phyloP scores from a whole-genome alignment of 2,113 vertebrate genomes.

The Dicrurus megarhynchus region DNA sequence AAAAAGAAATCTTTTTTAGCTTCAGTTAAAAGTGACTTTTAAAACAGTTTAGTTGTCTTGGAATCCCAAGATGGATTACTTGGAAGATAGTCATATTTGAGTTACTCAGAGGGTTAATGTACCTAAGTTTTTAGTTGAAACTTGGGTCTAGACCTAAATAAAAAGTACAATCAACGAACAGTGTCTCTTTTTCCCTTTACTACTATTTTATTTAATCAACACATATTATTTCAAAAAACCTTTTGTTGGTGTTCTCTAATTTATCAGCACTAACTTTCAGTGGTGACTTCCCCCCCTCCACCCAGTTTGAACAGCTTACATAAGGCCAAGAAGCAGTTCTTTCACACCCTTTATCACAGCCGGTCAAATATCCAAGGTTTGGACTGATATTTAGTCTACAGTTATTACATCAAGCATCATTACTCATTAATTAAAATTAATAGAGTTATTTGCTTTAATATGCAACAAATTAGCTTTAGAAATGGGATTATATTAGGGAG shows the following conservation, averaged over 20 bases:
- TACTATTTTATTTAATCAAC: neutral
- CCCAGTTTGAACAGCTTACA: neutral
- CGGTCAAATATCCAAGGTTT: neutral
- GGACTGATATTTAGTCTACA: neutral
- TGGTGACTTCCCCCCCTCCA: accelerated
- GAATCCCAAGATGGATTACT: neutral
- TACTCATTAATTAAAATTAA: slow-evolving; percentile 35
- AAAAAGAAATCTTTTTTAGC: neutral
- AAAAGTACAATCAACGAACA: neutral
- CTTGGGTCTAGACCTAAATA: neutral
- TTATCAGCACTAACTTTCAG: neutral
- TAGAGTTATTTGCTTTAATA: slow-evolving; percentile 7
- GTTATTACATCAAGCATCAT: neutral
- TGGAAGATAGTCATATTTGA: neutral
- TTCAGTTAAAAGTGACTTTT: neutral
- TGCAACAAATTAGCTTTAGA: slow-evolving; percentile 2
- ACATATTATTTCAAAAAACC: neutral
- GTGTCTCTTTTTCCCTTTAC: neutral
- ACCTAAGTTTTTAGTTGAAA: neutral
- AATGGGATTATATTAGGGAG: neutral
- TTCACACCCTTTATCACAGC: neutral
- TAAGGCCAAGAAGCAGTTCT: neutral
- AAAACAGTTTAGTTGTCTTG: neutral
- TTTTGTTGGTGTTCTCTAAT: neutral
- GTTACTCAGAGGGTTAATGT: neutral